phyloP scores from a whole-genome alignment of 2,797 vertebrate genomes.

The Todus mexicanus region DNA sequence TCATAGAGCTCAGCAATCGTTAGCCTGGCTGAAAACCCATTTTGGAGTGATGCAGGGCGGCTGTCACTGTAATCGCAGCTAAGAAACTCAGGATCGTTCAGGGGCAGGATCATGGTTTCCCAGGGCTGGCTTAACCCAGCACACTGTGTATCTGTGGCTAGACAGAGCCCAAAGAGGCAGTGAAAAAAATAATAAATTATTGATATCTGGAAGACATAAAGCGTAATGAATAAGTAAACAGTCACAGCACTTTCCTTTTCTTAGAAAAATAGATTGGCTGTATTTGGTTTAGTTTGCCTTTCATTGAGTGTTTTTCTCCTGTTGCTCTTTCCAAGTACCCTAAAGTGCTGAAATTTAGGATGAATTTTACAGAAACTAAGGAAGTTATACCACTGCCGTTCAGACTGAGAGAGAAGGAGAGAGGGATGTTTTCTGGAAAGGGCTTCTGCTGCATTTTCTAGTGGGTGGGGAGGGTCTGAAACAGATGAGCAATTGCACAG shows the following conservation, averaged over 20 bases:
- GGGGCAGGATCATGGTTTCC: background rate
- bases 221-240: slow-evolving; percentile 29
- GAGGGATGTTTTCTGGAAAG: background rate
- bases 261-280: background rate
- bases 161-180: background rate
- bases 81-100: background rate
- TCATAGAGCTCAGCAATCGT: background rate
- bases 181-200: background rate
- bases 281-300: background rate
- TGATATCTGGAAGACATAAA: background rate
- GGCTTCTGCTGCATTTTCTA: background rate
- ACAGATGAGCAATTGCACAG: background rate
- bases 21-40: background rate
- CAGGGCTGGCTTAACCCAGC: background rate
- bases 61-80: background rate
- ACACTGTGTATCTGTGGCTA: background rate
- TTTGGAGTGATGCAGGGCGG: background rate
- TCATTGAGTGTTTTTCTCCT: background rate
- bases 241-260: background rate
- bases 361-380: background rate
- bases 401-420: background rate
- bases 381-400: background rate
- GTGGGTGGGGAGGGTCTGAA: background rate
- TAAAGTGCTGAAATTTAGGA: background rate
- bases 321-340: background rate